Conservation (phyloP, 1,140 invertebrate genomes). For the Drosophila triauraria region DNA sequence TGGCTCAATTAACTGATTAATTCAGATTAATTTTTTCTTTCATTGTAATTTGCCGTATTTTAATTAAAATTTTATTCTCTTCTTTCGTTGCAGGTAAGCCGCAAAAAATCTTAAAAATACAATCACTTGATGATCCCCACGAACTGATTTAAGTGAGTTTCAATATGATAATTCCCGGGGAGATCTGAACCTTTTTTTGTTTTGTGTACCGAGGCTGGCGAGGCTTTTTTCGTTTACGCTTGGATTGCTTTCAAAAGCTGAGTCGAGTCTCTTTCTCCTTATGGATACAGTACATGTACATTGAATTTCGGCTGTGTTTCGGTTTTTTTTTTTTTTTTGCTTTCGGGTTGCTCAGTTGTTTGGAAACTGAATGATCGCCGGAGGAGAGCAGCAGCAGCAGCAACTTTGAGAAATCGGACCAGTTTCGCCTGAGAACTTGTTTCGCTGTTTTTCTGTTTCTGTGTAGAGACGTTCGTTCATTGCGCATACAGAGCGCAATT, state of each 20-base stretch:
- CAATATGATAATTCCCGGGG: constrained; percentile 25
- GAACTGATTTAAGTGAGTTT: constrained; percentile 4
- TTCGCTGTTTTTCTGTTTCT: constrained; percentile 34
- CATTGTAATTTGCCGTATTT: not conserved
- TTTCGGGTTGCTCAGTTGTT: constrained; percentile 25
- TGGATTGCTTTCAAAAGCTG: constrained; percentile 27
- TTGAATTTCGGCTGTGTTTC: constrained; percentile 50
- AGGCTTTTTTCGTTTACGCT: constrained; percentile 16
- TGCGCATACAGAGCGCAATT: constrained; percentile 43
- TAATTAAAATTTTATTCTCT: constrained; percentile 21
- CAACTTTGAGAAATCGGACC: constrained; percentile 66
- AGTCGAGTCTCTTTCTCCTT: constrained; percentile 3
- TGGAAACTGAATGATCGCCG: constrained; percentile 47
- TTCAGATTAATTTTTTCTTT: not conserved
- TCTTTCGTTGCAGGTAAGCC: constrained; percentile 27
- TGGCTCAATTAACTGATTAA: constrained; percentile 4
- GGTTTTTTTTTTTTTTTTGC: constrained; percentile 24
- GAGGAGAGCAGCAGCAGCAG: constrained; percentile 22
- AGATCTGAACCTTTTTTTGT: constrained; percentile 27
- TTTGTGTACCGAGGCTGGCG: constrained; percentile 2
- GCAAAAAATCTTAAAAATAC: not conserved
- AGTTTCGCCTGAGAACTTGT: constrained; percentile 75
- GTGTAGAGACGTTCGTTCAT: constrained; percentile 23
- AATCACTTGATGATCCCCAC: not conserved
- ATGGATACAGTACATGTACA: constrained; percentile 28